Evolutionary conservation across 2,113 vertebrate species (phyloP), one percentile per base, ranked within the genome.

Genomic region (Pseudopipra pipra): DNA sequence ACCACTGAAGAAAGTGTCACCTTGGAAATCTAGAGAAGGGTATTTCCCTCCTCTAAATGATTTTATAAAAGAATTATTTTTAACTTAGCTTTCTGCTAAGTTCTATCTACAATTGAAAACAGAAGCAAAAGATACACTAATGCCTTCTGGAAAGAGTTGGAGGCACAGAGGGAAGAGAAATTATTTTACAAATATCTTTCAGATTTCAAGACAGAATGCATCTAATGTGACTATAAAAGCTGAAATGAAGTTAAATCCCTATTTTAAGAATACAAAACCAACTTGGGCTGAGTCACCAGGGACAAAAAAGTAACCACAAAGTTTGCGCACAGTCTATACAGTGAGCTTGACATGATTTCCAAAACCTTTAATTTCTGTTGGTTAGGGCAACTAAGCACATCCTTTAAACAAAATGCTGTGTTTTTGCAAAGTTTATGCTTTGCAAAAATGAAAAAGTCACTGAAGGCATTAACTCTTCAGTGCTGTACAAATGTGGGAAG

Each of bases 281-380:
- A 62, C 76, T 95, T 35, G 3, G 79, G 12, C n/a, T 98, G 97
- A 97, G 89, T 98, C 97, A 98, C 37, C 63, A 43, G 25, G 41
- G 61, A 76, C 80, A 94, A 78, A 85, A 68, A 94, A 84, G 67
- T 79, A 89, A 96, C 98, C 97, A 93, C 98, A 97, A 71, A 86
- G 81, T 96, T 95, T 93, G 78, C 87, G 95, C 90, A 79, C 4
- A 41, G 87, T 95, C 96, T 96, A 96, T 96, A 96, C 15, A 93
- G 80, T 31, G 25, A 95, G 92, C 75, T 96, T 79, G 58, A 96
- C 79, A 93, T 88, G 89, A 92, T 94, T 92, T 94, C 90, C 59
- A 93, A 96, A 96, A 83, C 96, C 97, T 95, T 97, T 97, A 96
- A 96, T 98, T 98, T 97, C 74, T 96, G 58, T 87, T 74, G 90